Conservation (phyloP, 2,797 vertebrate species). For the Premnoplex brunnescens region DNA sequence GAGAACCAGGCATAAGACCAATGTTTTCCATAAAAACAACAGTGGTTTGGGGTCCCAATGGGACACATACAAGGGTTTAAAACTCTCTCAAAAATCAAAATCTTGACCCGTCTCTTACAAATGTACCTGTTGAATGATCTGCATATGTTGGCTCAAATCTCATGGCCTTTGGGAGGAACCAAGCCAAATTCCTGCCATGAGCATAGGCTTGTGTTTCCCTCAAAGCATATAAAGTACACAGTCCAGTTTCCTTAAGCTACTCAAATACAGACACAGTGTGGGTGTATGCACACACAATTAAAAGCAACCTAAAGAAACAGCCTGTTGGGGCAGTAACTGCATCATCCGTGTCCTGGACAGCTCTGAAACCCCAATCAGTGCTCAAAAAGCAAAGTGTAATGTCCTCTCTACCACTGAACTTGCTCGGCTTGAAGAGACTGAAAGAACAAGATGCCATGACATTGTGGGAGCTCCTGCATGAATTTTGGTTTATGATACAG, state of each 20-base stretch:
- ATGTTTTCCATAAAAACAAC: not conserved
- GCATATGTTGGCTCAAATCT: not conserved
- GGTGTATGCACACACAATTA: not conserved
- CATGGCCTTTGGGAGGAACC: not conserved
- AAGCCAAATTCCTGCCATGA: conserved; percentile 37
- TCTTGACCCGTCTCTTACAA: not conserved
- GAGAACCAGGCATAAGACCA: not conserved
- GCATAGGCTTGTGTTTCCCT: not conserved
- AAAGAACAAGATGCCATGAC: not conserved
- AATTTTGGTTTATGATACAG: not conserved
- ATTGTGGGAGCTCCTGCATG: not conserved
- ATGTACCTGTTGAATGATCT: not conserved
- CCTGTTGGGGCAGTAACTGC: not conserved
- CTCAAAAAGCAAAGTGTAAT: not conserved
- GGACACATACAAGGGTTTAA: not conserved
- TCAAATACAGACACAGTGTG: not conserved
- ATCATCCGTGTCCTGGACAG: not conserved
- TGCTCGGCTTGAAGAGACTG: not conserved
- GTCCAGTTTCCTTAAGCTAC: conserved; percentile 1
- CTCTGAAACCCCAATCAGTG: not conserved
- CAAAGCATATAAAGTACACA: not conserved
- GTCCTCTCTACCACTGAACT: not conserved
- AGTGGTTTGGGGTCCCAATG: not conserved
- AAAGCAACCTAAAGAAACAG: not conserved
- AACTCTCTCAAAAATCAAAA: not conserved